A percentile compares a stretch with the other conserved stretches of the same genome.
Conservation (phyloP, 2,888 invertebrate species). For the Melanargia galathea region DNA sequence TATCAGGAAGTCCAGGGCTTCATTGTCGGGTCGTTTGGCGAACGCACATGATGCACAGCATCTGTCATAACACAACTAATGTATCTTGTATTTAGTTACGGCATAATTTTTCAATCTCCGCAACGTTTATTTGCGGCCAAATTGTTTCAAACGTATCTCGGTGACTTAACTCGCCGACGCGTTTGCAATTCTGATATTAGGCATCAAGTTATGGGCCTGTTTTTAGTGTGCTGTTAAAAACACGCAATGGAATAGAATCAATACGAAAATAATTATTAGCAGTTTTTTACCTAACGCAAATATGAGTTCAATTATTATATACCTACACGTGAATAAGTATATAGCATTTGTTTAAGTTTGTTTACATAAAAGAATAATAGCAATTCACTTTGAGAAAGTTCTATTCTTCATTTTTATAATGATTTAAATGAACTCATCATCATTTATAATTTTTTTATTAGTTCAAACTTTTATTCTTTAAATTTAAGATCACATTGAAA, state of each 20-base stretch:
- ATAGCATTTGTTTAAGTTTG: too few relatives aligned
- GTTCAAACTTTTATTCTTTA: too few relatives aligned
- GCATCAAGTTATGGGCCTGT: background rate
- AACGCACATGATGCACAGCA: slow-evolving; percentile 57
- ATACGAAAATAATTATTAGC: background rate
- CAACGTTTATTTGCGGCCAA: slow-evolving; percentile 43
- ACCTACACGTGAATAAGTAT: too few relatives aligned
- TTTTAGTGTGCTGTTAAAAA: slow-evolving; percentile 2
- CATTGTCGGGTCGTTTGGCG: slow-evolving; percentile 69
- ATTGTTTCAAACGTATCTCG: slow-evolving; percentile 42
- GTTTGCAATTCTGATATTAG: background rate
- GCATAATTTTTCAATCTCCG: slow-evolving; percentile 51
- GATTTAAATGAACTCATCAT: too few relatives aligned
- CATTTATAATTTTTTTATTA: too few relatives aligned
- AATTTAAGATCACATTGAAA: slow-evolving; percentile 3
- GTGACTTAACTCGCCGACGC: slow-evolving; percentile 38
- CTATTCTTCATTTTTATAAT: too few relatives aligned
- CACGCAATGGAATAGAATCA: background rate
- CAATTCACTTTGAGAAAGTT: too few relatives aligned
- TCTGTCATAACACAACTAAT: slow-evolving; percentile 68
- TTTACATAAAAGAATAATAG: too few relatives aligned
- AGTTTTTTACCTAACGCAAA: too few relatives aligned
- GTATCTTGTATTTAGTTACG: slow-evolving; percentile 53
- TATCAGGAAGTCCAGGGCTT: slow-evolving; percentile 66
- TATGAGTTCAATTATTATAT: too few relatives aligned